Evolutionary conservation across 2,797 vertebrate genomes (phyloP).

Genomic region (Aphelocoma californica): DNA sequence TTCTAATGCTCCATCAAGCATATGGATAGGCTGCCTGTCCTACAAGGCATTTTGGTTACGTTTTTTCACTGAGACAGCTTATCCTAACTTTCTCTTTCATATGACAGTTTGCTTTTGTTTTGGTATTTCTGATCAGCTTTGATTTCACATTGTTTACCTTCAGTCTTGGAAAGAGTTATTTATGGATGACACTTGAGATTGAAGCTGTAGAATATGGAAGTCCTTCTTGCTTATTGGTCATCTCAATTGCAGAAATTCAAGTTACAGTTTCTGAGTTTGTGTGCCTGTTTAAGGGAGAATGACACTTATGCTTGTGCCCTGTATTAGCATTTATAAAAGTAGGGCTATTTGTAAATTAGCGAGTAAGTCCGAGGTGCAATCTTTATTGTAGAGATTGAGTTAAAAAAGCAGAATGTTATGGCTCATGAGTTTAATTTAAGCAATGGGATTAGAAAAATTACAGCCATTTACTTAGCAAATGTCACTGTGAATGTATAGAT

Average conservation of each 20-base stretch:
- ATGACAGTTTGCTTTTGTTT: background rate
- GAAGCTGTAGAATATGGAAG: background rate
- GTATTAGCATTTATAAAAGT: background rate
- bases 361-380: background rate
- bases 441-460: background rate
- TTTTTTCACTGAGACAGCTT: background rate
- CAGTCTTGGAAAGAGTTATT: background rate
- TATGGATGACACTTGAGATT: background rate
- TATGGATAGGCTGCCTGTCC: conserved; percentile 11
- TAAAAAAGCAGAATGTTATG: rapidly evolving
- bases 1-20: background rate
- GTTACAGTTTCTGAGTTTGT: background rate
- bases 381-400: background rate
- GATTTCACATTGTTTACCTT: background rate
- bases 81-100: background rate
- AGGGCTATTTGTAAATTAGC: background rate
- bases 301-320: background rate
- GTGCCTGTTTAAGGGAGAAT: background rate
- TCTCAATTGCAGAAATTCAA: background rate
- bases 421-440: background rate
- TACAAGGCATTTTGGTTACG: background rate
- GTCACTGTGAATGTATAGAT: background rate
- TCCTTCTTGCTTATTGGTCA: background rate
- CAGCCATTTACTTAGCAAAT: background rate
- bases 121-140: background rate